Percentiles rank a stretch among this genome's conserved stretches.
phyloP scores from a whole-genome alignment of 2,888 invertebrate species.

The Sinelater perroti region DNA sequence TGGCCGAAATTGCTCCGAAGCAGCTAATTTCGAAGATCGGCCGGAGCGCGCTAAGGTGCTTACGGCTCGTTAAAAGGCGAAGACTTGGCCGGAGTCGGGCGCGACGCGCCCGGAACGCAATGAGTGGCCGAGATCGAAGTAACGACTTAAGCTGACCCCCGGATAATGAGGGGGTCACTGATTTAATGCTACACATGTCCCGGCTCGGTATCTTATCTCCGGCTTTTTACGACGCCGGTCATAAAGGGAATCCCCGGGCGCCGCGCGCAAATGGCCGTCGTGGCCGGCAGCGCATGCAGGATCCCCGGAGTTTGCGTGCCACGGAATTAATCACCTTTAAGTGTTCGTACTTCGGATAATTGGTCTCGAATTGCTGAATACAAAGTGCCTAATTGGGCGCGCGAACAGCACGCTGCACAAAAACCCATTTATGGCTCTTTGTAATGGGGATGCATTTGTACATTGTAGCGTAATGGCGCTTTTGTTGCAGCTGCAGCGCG shows the following conservation, averaged over 20 bases:
- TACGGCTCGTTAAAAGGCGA: background rate
- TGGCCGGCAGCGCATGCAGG: constrained; percentile 33
- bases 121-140: constrained; percentile 16
- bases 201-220: constrained; percentile 39
- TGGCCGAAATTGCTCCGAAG: background rate
- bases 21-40: background rate
- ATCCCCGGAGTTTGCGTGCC: constrained; percentile 36
- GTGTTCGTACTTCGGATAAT: constrained; percentile 36
- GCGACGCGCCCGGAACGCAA: constrained; percentile 3
- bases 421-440: constrained; percentile 27
- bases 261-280: constrained; percentile 34
- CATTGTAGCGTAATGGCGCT: constrained; percentile 3
- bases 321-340: constrained; percentile 36
- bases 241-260: constrained; percentile 41
- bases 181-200: constrained; percentile 42
- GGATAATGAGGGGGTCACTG: constrained; percentile 41
- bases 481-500: background rate
- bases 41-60: background rate
- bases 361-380: constrained; percentile 36
- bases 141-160: constrained; percentile 24
- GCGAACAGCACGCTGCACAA: constrained; percentile 27
- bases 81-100: background rate
- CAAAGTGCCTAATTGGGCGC: constrained; percentile 36
- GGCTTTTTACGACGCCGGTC: constrained; percentile 39
- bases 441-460: constrained; percentile 13